Evolutionary conservation across 2,797 vertebrate genomes (phyloP), one percentile per base, ranked within the genome.

Genomic region (Eremophila alpestris): DNA sequence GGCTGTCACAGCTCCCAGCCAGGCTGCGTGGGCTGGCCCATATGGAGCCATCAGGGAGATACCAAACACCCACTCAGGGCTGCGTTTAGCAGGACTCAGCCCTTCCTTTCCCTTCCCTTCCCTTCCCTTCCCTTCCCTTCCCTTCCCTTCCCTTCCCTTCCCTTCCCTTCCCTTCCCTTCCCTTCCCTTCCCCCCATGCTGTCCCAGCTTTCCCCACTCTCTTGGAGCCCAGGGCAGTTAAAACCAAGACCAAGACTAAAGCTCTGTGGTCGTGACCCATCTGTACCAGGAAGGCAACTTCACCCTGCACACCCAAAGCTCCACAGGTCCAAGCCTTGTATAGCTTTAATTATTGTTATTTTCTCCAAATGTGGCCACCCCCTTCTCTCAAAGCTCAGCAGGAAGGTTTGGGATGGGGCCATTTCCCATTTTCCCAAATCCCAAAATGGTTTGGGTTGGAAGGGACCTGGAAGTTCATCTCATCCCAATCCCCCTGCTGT

Each of bases 11-110:
- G 79, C 24, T 8, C 77, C 46, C 78, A 15, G 1, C 12, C 54
- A 22, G 71, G 68, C 58, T 19, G 93, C 3, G 94, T 95, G 92
- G 96, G 96, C 88, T 92, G 87, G 77, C 13, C 94, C 96, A 94
- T 70, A 74, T 95, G 96, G 93, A 94, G 80, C 71, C 43, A 7
- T 3, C 7, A 60, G 56, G 83, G 68, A 90, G 63, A 26, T 3
- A 32, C 0, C 5, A 41, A 65, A 15, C 75, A 43, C 22, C 45
- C 80, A 3, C 32, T 9, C 4, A 20, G 52, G 84, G 73, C 7
- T 13, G 2, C 19, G 14, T 29, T 46, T 5, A 82, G 48, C 59
- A 43, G 67, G 64, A 56, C n/a, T 69, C 83, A 63, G 36, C 59
- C 71, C 45, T 5, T 4, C 3, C 54, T 17, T 13, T 6, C 9